Percentiles rank a stretch among this genome's conserved stretches.
Evolutionary conservation across 2,797 vertebrate species (phyloP).

Genomic region (Peromyscus eremicus): DNA sequence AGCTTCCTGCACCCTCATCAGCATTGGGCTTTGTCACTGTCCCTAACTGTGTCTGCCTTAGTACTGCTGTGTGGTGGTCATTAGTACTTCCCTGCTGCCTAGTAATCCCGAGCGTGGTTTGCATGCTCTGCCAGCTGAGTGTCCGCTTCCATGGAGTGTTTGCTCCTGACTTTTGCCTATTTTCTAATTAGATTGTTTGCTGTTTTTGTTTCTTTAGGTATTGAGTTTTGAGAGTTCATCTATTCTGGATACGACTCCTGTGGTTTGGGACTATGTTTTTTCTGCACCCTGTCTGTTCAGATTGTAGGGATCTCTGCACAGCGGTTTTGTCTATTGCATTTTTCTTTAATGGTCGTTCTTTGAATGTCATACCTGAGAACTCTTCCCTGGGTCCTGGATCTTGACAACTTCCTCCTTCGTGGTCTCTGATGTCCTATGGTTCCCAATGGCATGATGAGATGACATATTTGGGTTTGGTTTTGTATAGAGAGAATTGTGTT

Average conservation of each 20-base stretch:
- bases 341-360: not conserved
- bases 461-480: not conserved
- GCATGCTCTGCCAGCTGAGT: not conserved
- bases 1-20: not conserved
- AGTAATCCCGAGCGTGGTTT: not conserved
- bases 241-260: not conserved
- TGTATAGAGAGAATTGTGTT: not conserved
- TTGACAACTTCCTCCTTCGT: not conserved
- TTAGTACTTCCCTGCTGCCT: constrained; percentile 29
- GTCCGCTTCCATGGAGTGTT: not conserved
- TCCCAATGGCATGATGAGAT: constrained; percentile 38
- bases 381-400: not conserved
- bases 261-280: constrained; percentile 9
- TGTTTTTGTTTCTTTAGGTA: not conserved
- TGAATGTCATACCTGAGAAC: not conserved
- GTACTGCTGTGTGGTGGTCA: not conserved
- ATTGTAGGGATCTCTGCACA: not conserved
- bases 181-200: constrained; percentile 35
- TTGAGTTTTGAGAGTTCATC: constrained; percentile 48
- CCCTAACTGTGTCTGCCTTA: not conserved
- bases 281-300: not conserved
- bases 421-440: not conserved
- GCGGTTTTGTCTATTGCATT: not conserved
- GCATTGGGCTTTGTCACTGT: not conserved
- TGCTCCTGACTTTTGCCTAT: not conserved